Evolutionary conservation across 2,113 vertebrate species (phyloP).

Genomic region (Leuciscus idus): DNA sequence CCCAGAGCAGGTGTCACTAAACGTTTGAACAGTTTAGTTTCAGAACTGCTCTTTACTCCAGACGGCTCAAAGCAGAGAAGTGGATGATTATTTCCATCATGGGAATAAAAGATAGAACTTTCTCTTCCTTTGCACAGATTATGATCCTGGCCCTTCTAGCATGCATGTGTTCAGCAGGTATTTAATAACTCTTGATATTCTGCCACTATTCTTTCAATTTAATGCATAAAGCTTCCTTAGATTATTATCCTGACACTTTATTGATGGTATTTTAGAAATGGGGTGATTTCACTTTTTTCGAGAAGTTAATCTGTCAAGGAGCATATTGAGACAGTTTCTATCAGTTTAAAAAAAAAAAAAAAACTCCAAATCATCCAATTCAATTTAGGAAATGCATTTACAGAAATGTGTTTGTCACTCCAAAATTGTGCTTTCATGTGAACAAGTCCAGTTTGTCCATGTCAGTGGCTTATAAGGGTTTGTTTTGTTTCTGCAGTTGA

Average conservation of each 20-base stretch:
- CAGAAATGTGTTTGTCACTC: not conserved
- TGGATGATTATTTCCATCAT: constrained; percentile 31
- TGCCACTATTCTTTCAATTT: not conserved
- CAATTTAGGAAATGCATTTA: not conserved
- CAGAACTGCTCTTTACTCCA: constrained; percentile 1
- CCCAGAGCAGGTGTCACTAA: not conserved
- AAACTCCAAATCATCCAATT: not conserved
- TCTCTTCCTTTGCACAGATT: not conserved
- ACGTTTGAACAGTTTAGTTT: not conserved
- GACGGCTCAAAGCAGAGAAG: not conserved
- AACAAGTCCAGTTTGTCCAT: not conserved
- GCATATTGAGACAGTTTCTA: not conserved
- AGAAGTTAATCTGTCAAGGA: not conserved
- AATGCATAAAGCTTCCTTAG: not conserved
- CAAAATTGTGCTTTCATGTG: not conserved
- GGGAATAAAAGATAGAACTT: not conserved
- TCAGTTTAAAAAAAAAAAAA: not conserved
- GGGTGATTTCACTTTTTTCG: not conserved
- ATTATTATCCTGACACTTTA: constrained; percentile 19
- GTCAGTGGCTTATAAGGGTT: not conserved
- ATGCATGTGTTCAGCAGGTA: constrained; percentile 39
- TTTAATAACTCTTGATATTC: constrained; percentile 4
- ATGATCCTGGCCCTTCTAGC: constrained; percentile 15
- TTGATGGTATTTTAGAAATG: constrained; percentile 2
- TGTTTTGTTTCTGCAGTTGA: constrained; percentile 15